phyloP scores from a whole-genome alignment of 2,113 vertebrate species.

The Paramormyrops kingsleyae region DNA sequence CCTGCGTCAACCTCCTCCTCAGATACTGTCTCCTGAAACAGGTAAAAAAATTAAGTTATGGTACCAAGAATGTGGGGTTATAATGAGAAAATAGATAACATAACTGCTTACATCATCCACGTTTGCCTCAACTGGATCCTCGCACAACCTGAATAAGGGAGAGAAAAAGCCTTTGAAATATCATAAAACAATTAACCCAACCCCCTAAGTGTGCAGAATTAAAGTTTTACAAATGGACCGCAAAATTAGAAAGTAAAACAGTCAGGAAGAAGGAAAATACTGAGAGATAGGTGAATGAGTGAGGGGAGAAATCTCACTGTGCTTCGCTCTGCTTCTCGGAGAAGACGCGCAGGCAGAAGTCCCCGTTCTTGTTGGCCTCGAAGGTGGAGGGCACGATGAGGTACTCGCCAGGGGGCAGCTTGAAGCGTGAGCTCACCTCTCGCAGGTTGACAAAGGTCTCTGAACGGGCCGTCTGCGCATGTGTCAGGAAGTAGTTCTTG shows the following conservation, averaged over 20 bases:
- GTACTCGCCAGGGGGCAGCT: slow-evolving; percentile 80
- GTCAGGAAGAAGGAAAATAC: neutral
- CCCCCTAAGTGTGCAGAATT: neutral
- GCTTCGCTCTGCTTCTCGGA: slow-evolving; percentile 80
- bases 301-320: slow-evolving; percentile 50
- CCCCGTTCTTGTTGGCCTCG: slow-evolving; percentile 76
- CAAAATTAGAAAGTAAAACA: neutral
- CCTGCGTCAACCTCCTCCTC: slow-evolving; percentile 53
- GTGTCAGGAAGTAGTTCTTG: slow-evolving; percentile 83
- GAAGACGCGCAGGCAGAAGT: slow-evolving; percentile 89
- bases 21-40: slow-evolving; percentile 58
- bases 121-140: slow-evolving; percentile 56
- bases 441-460: slow-evolving; percentile 90
- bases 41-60: neutral
- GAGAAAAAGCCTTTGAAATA: neutral
- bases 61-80: neutral
- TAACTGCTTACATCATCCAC: slow-evolving; percentile 50
- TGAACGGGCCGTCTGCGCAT: slow-evolving; percentile 74
- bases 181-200: neutral
- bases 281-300: neutral
- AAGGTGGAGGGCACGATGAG: slow-evolving; percentile 86
- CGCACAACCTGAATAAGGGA: slow-evolving; percentile 50
- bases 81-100: neutral
- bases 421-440: slow-evolving; percentile 81
- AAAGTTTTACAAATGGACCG: neutral